These are phyloP conservation scores for Trematocara zebra DNA, from an alignment of 2,113 vertebrate genomes.

Conservation along the genomic window DNA sequence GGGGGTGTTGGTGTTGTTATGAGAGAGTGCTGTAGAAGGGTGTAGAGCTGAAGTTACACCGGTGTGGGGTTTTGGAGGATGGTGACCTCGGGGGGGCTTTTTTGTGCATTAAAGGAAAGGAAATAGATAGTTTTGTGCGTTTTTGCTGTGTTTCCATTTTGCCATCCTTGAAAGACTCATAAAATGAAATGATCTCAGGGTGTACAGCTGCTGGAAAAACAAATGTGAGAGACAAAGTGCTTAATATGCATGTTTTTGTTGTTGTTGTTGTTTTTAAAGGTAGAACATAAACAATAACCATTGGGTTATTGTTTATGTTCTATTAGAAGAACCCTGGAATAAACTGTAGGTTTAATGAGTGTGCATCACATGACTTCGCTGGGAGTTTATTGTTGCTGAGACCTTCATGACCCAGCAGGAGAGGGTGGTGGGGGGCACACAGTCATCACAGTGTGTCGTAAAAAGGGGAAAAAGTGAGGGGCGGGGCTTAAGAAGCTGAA, in stretches of 20 bases:
- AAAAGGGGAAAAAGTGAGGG: background rate
- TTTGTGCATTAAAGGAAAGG: background rate
- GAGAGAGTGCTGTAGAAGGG: constrained; percentile 40
- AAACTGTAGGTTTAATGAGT: constrained; percentile 15
- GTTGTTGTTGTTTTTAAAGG: background rate
- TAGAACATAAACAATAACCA: constrained; percentile 39
- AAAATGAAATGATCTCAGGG: background rate
- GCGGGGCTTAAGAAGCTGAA: background rate
- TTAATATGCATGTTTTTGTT: constrained; percentile 23
- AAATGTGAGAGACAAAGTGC: background rate
- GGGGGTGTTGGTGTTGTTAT: constrained; percentile 37
- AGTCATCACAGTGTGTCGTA: constrained; percentile 1
- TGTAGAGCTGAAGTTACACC: background rate
- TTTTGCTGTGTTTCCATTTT: background rate
- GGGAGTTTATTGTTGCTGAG: background rate
- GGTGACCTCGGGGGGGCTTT: background rate
- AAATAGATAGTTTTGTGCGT: background rate
- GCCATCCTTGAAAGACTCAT: background rate
- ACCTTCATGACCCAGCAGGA: background rate
- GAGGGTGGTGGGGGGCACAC: background rate
- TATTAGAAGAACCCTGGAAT: background rate
- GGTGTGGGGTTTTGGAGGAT: background rate
- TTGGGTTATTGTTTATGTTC: no score
- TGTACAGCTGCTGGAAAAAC: background rate
- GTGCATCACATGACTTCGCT: background rate